Evolutionary conservation across 1,140 invertebrate species (phyloP), one percentile per base, ranked within the genome.

Genomic region (Trichonephila clavata): DNA sequence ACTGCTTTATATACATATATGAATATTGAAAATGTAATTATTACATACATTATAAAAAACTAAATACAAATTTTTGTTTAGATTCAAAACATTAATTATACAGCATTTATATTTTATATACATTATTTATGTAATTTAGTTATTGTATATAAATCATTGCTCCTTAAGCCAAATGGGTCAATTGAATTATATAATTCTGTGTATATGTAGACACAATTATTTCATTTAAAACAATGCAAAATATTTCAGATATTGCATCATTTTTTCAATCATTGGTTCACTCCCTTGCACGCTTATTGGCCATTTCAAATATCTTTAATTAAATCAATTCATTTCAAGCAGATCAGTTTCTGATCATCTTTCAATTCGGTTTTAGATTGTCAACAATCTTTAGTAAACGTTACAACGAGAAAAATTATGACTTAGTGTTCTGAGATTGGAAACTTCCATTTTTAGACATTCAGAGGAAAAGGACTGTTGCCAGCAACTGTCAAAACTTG

Each of bases 401-500:
- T 50, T 63, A 86, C 24, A 24, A 86, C 27, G 27, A 61, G 32
- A 10, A 86, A 50, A 63, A 86, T 27, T 20, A 63, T 86, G 84
- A 86, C 84, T 86, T 61, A 86, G 84, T 27, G 84, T 86, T n/a
- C 84, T 10, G 60, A 86, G 88, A 80, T 90, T 90, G 59, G 88
- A 90, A 77, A 80, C n/a, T 77, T 71, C 88, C 71, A 90, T 24
- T 68, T 86, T 90, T 80, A 39, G 59, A 39, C 59, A 39, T 80
- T 61, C 43, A 43, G 68, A 50, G 50, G 65, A n/a, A 57, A 68
- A 3, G 63, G 86, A 88, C 61, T 88, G 88, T 90, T 90, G 88
- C 88, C 88, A 80, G 88, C 88, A 90, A 90, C 88, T 80, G 50
- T 90, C 71, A 32, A 90, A 88, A 83, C 50, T 83, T 50, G 39